phyloP scores from a whole-genome alignment of 2,113 vertebrate species.

The Capricornis sumatraensis region DNA sequence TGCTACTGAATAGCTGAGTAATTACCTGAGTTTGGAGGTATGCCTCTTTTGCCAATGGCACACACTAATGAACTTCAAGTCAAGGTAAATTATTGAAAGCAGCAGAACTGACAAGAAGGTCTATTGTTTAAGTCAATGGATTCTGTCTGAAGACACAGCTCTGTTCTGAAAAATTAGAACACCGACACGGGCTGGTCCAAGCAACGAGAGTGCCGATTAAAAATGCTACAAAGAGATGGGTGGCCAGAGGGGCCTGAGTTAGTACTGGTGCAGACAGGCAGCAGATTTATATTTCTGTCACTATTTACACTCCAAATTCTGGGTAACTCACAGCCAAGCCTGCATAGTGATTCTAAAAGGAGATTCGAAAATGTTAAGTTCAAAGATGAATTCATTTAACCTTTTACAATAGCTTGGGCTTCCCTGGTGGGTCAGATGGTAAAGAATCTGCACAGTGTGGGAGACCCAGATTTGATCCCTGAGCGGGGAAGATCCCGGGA shows the following conservation, averaged over 20 bases:
- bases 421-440: background rate
- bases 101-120: constrained; percentile 3
- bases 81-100: constrained; percentile 16
- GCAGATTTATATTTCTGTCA: background rate
- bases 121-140: background rate
- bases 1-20: background rate
- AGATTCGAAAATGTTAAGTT: constrained; percentile 6
- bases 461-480: background rate
- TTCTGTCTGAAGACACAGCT: constrained; percentile 33
- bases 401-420: background rate
- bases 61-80: constrained; percentile 13
- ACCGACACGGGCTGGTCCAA: background rate
- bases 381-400: background rate
- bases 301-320: background rate
- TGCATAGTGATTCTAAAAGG: background rate
- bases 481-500: rapidly evolving
- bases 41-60: background rate
- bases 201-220: background rate
- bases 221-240: background rate
- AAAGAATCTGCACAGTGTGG: background rate
- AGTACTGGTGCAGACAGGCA: background rate
- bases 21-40: background rate
- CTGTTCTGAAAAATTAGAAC: background rate
- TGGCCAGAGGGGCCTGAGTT: background rate
- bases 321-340: background rate